phyloP scores from a whole-genome alignment of 2,113 vertebrate species.

The Rallus limicola region DNA sequence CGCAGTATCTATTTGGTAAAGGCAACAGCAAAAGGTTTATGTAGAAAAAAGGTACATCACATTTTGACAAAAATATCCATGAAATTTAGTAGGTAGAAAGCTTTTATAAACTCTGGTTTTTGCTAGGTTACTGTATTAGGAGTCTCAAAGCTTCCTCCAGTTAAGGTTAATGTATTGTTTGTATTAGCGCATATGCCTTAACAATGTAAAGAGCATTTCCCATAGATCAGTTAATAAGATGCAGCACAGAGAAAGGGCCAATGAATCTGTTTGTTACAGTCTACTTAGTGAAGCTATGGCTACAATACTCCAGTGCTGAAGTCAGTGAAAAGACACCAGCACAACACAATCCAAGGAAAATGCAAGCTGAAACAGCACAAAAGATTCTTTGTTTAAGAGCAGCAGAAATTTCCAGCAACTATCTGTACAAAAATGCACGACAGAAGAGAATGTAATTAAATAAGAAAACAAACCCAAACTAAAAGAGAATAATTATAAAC shows the following conservation, averaged over 20 bases:
- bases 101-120: conserved; percentile 3
- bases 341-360: conserved; percentile 71
- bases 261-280: conserved; percentile 75
- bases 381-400: conserved; percentile 74
- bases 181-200: conserved; percentile 8
- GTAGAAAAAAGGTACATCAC: neutral
- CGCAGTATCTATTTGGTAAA: neutral
- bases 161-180: conserved; percentile 56
- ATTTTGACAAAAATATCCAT: conserved; percentile 6
- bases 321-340: conserved; percentile 74
- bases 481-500: conserved; percentile 73
- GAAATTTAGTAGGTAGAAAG: neutral
- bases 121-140: neutral
- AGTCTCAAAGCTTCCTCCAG: conserved; percentile 16
- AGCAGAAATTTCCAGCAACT: conserved; percentile 74
- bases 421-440: conserved; percentile 55
- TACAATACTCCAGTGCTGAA: conserved; percentile 62
- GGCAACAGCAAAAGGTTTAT: neutral
- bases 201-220: conserved; percentile 45
- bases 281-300: conserved; percentile 64
- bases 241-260: conserved; percentile 55
- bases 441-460: conserved; percentile 76
- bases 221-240: conserved; percentile 63
- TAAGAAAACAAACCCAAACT: conserved; percentile 71
- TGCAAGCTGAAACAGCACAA: conserved; percentile 69